phyloP scores from a whole-genome alignment of 2,797 vertebrate genomes.

The Discoglossus pictus region DNA sequence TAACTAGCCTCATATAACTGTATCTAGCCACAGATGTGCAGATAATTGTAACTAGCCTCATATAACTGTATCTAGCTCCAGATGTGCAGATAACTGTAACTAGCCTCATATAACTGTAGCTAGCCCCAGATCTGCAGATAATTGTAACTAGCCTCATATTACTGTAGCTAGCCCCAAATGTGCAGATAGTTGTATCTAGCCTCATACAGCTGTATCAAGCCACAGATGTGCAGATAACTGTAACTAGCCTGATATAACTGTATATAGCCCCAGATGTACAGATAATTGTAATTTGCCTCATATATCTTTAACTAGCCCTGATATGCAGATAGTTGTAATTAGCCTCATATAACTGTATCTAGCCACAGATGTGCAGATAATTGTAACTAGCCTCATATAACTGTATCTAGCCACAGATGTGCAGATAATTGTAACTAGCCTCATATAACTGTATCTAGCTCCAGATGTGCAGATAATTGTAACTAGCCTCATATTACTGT shows the following conservation, averaged over 20 bases:
- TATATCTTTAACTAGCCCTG: no score
- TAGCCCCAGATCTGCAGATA: conserved; percentile 5
- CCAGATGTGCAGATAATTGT: background rate
- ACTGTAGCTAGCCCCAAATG: conserved; percentile 38
- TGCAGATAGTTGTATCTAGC: conserved; percentile 38
- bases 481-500: no score
- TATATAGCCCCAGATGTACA: conserved; percentile 41
- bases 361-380: background rate
- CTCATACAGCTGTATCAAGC: no score
- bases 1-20: no score
- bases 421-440: conserved; percentile 32
- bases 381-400: no score
- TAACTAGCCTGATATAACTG: no score
- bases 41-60: conserved; percentile 1
- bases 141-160: no score
- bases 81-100: conserved; percentile 38
- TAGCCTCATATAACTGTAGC: no score
- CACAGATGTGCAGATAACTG: background rate
- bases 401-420: conserved; percentile 39
- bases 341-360: no score
- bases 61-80: no score
- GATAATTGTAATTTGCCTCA: conserved; percentile 25
- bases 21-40: no score
- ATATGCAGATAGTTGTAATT: conserved; percentile 5
- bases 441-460: no score